Evolutionary conservation across 1,140 invertebrate genomes (phyloP).

Genomic region (Copidosoma floridanum): DNA sequence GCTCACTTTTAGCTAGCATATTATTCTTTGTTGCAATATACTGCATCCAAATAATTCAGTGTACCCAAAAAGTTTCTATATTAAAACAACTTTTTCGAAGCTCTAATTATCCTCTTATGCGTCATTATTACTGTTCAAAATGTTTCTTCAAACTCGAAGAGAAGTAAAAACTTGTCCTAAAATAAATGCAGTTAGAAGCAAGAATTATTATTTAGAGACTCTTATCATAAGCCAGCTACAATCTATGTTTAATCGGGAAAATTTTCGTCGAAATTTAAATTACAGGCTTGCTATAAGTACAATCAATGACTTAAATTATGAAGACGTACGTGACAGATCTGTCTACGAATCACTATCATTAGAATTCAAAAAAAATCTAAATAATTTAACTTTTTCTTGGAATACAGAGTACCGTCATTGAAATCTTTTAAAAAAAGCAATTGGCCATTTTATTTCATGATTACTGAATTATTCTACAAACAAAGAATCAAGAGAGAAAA

Average conservation of each 20-base stretch:
- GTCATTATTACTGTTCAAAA: background rate
- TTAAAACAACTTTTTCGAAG: too few species aligned
- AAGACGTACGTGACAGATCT: constrained; percentile 1
- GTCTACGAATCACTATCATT: background rate
- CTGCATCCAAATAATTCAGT: too few species aligned
- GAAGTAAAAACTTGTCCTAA: too few species aligned
- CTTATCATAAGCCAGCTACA: background rate
- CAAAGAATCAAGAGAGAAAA: background rate
- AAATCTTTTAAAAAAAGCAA: background rate
- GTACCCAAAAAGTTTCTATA: too few species aligned
- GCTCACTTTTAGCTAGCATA: too few species aligned
- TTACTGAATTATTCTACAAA: background rate
- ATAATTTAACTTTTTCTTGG: background rate
- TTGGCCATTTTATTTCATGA: background rate
- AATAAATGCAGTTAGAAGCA: background rate
- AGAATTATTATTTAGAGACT: background rate
- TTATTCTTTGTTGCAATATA: too few species aligned
- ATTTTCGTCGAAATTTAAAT: background rate
- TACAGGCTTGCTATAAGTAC: background rate
- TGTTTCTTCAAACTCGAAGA: background rate
- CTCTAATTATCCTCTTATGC: too few species aligned
- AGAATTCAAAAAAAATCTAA: background rate
- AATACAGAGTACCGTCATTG: background rate
- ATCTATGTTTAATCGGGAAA: background rate
- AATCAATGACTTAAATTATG: background rate